These are phyloP conservation scores for Musca vetustissima DNA, from an alignment of 1,140 invertebrate genomes.

Conservation along the genomic window DNA sequence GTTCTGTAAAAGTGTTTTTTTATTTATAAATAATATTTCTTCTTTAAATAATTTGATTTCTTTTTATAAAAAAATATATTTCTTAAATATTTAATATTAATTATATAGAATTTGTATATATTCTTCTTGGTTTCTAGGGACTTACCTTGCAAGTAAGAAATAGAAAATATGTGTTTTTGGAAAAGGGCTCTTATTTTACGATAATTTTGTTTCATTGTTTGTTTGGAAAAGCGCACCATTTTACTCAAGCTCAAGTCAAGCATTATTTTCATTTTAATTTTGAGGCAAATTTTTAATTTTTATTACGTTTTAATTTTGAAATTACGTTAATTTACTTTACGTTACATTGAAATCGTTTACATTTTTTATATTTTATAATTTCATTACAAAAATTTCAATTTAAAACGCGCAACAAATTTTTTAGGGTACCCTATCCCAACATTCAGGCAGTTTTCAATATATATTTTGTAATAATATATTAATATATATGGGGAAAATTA, in stretches of 20 bases:
- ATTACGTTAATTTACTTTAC: slow-evolving; percentile 24
- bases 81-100: not conserved
- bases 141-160: slow-evolving; percentile 35
- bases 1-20: slow-evolving; percentile 40
- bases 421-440: slow-evolving; percentile 94
- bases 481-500: slow-evolving; percentile 33
- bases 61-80: not conserved
- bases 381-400: slow-evolving; percentile 35
- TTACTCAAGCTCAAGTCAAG: slow-evolving; percentile 34
- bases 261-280: slow-evolving; percentile 22
- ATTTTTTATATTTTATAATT: no score
- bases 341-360: slow-evolving; percentile 4
- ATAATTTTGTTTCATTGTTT: slow-evolving; percentile 3
- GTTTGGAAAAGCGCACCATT: slow-evolving; percentile 19
- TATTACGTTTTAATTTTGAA: slow-evolving; percentile 1
- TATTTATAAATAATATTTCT: not conserved
- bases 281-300: not conserved
- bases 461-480: not conserved
- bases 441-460: slow-evolving; percentile 80
- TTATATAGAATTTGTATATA: not conserved
- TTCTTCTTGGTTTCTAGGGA: slow-evolving; percentile 25
- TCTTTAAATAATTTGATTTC: slow-evolving; percentile 4
- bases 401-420: slow-evolving; percentile 36
- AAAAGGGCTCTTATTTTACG: slow-evolving; percentile 7
- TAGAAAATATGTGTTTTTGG: slow-evolving; percentile 8